Conservation (phyloP, 2,888 invertebrate genomes). For the Hypolimnas misippus region DNA sequence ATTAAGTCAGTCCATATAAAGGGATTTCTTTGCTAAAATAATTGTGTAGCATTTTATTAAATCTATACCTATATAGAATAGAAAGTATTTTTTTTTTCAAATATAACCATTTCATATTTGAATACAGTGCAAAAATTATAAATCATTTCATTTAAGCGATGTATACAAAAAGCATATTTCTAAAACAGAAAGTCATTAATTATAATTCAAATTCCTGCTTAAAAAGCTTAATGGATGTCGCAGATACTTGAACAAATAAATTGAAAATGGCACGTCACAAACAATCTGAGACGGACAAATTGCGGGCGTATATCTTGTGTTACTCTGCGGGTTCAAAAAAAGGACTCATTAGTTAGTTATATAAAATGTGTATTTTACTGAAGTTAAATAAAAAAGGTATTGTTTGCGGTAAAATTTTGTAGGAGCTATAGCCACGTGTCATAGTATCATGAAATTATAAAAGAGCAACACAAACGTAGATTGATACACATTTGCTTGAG, state of each 20-base stretch:
- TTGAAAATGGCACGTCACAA: conserved; percentile 37
- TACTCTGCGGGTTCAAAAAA: conserved; percentile 12
- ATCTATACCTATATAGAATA: too few relatives aligned
- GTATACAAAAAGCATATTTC: conserved; percentile 7
- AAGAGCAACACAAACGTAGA: too few relatives aligned
- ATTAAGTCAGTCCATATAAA: too few relatives aligned
- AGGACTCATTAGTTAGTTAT: conserved; percentile 11
- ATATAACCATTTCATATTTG: background rate
- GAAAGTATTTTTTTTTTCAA: background rate
- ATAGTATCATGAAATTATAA: too few relatives aligned
- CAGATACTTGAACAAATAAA: conserved; percentile 41
- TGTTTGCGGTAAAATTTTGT: too few relatives aligned
- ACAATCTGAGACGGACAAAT: conserved; percentile 37
- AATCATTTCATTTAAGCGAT: background rate
- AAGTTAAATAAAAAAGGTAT: background rate
- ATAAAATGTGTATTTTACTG: conserved; percentile 4
- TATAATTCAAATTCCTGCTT: conserved; percentile 27
- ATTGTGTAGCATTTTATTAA: too few relatives aligned
- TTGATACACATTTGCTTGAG: too few relatives aligned
- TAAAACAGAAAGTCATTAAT: conserved; percentile 31
- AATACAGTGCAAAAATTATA: background rate
- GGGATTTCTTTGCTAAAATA: too few relatives aligned
- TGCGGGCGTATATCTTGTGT: conserved; percentile 26
- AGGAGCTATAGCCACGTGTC: too few relatives aligned
- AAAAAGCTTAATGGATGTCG: conserved; percentile 30